Conservation (phyloP, 2,113 vertebrate genomes). For the Cranoglanis bouderius region DNA sequence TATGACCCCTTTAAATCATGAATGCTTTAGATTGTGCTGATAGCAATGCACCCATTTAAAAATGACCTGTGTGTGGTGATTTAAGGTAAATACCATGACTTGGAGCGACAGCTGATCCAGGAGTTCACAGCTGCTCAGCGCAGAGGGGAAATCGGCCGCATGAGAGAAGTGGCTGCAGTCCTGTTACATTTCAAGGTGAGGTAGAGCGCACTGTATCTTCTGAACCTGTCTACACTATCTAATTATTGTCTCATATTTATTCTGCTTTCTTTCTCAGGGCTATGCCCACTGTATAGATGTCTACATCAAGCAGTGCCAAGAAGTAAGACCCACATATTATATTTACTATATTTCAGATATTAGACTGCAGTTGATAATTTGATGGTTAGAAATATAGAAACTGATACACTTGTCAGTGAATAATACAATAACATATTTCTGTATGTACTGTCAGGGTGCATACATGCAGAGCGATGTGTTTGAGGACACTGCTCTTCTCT, state of each 20-base stretch:
- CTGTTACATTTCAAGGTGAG: conserved; percentile 98
- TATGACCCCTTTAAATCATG: too few relatives aligned
- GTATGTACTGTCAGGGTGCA: conserved; percentile 77
- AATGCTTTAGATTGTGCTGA: neutral
- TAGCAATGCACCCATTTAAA: neutral
- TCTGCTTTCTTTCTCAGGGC: conserved; percentile 74
- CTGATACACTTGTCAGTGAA: too few relatives aligned
- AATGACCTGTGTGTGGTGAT: conserved; percentile 20
- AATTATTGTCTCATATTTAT: neutral
- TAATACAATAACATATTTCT: neutral
- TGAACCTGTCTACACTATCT: neutral
- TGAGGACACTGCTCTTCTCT: conserved; percentile 92
- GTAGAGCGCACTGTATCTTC: neutral
- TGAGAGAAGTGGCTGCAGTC: conserved; percentile 97
- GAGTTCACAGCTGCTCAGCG: conserved; percentile 95
- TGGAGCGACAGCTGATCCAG: conserved; percentile 97
- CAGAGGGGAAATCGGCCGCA: conserved; percentile 91
- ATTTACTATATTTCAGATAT: neutral
- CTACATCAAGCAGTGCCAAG: conserved; percentile 99
- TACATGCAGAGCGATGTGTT: conserved; percentile 90
- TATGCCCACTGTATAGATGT: conserved; percentile 99
- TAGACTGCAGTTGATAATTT: neutral
- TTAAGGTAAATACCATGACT: conserved; percentile 98
- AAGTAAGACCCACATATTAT: conserved; percentile 74
- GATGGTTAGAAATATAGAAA: neutral